These are phyloP conservation scores for Fistularia commersonii DNA, from an alignment of 2,797 vertebrate genomes.

Conservation along the genomic window DNA sequence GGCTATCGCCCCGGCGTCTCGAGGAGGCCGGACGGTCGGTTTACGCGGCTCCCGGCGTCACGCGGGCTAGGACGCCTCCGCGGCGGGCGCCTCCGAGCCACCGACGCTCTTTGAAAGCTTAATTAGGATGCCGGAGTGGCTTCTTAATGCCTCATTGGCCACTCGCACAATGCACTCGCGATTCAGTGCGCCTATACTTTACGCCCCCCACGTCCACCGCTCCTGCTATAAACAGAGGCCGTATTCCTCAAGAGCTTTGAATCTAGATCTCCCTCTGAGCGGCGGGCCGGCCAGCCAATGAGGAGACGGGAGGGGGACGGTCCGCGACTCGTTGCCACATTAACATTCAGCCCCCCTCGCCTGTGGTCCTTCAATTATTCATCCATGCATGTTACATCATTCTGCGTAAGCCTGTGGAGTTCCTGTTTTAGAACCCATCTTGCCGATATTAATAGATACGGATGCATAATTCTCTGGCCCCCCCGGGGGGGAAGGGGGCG, in stretches of 20 bases:
- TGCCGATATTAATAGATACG: constrained; percentile 54
- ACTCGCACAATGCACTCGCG: constrained; percentile 44
- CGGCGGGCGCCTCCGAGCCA: constrained; percentile 32
- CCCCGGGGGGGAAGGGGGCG: too few species aligned
- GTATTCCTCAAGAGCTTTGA: constrained; percentile 50
- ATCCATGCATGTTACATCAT: constrained; percentile 65
- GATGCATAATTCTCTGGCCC: constrained; percentile 37
- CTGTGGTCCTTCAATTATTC: constrained; percentile 73
- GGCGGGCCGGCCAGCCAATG: constrained; percentile 31
- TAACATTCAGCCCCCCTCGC: constrained; percentile 67
- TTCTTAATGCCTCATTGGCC: constrained; percentile 54
- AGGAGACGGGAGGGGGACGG: constrained; percentile 37
- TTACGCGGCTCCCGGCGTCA: constrained; percentile 21
- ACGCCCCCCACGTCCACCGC: constrained; percentile 46
- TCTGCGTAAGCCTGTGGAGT: constrained; percentile 52
- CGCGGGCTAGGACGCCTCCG: constrained; percentile 45
- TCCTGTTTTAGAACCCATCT: constrained; percentile 41
- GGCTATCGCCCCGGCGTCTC: too few species aligned
- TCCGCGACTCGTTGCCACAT: constrained; percentile 43
- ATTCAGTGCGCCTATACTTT: constrained; percentile 52
- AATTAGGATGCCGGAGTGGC: constrained; percentile 51
- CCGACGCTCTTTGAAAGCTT: constrained; percentile 39
- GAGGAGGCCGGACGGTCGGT: too few species aligned
- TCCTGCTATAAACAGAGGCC: constrained; percentile 58
- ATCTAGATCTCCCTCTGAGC: constrained; percentile 48